These are phyloP conservation scores for Drosophila aff. DNA, from an alignment of 1,140 invertebrate species.

Conservation along the genomic window DNA sequence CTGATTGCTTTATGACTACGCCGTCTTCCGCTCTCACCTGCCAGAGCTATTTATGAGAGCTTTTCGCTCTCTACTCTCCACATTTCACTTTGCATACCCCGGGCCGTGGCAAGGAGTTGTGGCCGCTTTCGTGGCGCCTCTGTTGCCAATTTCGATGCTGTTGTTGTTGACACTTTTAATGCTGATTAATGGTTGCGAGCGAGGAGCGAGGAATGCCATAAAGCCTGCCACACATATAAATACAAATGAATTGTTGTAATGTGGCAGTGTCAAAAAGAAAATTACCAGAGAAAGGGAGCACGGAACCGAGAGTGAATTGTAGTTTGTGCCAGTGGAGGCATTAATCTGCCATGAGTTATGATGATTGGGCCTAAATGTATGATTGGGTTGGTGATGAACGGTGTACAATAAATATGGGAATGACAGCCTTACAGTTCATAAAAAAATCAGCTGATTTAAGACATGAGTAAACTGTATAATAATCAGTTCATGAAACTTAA, in stretches of 20 bases:
- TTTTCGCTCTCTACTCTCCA: slow-evolving; percentile 35
- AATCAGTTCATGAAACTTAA: background rate
- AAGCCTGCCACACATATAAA: slow-evolving; percentile 59
- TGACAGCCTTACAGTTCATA: background rate
- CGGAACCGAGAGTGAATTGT: slow-evolving; percentile 16
- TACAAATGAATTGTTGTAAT: slow-evolving; percentile 77
- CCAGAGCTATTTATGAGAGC: slow-evolving; percentile 64
- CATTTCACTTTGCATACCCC: slow-evolving; percentile 60
- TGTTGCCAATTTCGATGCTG: slow-evolving; percentile 18
- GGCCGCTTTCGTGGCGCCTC: background rate
- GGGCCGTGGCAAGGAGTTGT: slow-evolving; percentile 20
- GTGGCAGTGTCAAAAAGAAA: slow-evolving; percentile 25
- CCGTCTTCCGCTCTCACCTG: background rate
- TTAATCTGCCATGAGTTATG: slow-evolving; percentile 64
- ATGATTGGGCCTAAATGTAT: slow-evolving; percentile 39
- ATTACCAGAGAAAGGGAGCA: background rate
- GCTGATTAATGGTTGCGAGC: slow-evolving; percentile 68
- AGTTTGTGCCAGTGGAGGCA: slow-evolving; percentile 27
- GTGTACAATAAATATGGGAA: slow-evolving; percentile 2
- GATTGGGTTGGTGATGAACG: slow-evolving; percentile 8
- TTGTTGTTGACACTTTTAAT: slow-evolving; percentile 72
- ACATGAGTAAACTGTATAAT: background rate
- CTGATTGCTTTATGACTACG: slow-evolving; percentile 60
- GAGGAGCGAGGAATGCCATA: slow-evolving; percentile 58
- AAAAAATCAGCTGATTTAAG: background rate